Evolutionary conservation across 2,113 vertebrate genomes (phyloP).

Genomic region (Fulica atra): DNA sequence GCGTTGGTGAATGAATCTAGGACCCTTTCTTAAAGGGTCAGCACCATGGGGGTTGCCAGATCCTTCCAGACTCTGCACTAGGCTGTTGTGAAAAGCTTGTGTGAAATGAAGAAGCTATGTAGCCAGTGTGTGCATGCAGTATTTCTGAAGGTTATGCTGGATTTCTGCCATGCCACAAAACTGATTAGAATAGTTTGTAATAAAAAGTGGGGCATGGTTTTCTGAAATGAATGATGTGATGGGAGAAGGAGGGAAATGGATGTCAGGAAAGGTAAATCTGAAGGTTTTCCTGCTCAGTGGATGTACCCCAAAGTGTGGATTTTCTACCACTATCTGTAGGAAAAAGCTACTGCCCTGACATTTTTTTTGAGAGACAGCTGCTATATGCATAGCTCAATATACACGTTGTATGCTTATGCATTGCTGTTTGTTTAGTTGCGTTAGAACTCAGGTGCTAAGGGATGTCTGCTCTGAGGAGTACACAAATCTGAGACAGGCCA

Average conservation of each 20-base stretch:
- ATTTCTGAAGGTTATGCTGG: slow-evolving; percentile 34
- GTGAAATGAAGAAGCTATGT: not conserved
- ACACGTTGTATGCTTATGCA: not conserved
- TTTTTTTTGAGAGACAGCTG: not conserved
- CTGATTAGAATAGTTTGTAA: slow-evolving; percentile 43
- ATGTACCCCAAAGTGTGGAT: not conserved
- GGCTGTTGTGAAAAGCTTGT: not conserved
- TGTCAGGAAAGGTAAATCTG: not conserved
- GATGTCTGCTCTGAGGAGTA: not conserved
- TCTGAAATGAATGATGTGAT: not conserved
- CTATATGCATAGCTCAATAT: not conserved
- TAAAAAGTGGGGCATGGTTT: slow-evolving; percentile 20
- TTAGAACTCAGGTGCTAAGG: not conserved
- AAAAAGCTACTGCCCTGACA: not conserved
- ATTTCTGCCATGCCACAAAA: slow-evolving; percentile 41
- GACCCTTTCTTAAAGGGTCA: not conserved
- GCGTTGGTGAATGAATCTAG: not conserved
- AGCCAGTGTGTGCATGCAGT: not conserved
- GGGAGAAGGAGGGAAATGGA: not conserved
- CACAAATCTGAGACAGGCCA: not conserved
- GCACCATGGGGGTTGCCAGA: not conserved
- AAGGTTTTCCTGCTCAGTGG: not conserved
- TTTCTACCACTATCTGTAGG: not conserved
- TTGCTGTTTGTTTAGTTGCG: slow-evolving; percentile 7
- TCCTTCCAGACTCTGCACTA: not conserved